Base-by-base conservation (phyloP, 2,113 vertebrate species). In the Paraplagusia blochii region DNA sequence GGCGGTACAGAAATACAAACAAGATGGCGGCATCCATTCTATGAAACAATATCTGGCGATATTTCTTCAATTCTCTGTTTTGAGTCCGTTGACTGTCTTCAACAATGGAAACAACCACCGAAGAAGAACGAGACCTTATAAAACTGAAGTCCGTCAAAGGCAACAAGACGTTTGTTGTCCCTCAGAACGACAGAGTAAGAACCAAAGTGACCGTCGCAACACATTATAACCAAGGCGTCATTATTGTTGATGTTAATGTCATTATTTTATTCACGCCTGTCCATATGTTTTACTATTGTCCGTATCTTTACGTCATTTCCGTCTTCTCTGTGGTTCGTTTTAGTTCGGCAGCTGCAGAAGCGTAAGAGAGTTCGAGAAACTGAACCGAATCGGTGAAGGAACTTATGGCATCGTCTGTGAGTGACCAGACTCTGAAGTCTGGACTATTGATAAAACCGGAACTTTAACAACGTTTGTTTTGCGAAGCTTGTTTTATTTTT, bases 321-420 rank as follows among this genome's bases (percentile, higher is more conserved):
- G 22, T n/a, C n/a, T n/a, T n/a, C 3, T 29, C 22, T 29, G 22
- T 29, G 22, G 22, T 14, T 61, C 15, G 9, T 1, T 89, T 85
- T 9, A 98, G 96, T 88, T 98, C 63, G 96, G 96, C 5, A 92
- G 85, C 53, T 97, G 96, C 85, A 90, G 96, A 46, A 97, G 94
- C 0, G 96, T 98, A 68, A 90, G 95, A 78, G 94, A 98, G 74
- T 99, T 97, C 1, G 96, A 96, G 90, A 98, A 97, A 70, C 86
- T 98, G 48, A 99, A 98, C 40, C 93, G 96, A 1, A 95, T 99
- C 0, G 96, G 96, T 44, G 96, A 99, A 67, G 96, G 96, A 75
- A 99, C 96, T 2, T 99, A 99, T 0, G 96, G 96, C 73, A 98
- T 99, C 0, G 96, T 99, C 63, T 99, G 96, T 99, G 64, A 95